Percentiles rank a stretch among this genome's conserved stretches.
Conservation (phyloP, 1,140 invertebrate species). For the Rhizoglyphus robini region DNA sequence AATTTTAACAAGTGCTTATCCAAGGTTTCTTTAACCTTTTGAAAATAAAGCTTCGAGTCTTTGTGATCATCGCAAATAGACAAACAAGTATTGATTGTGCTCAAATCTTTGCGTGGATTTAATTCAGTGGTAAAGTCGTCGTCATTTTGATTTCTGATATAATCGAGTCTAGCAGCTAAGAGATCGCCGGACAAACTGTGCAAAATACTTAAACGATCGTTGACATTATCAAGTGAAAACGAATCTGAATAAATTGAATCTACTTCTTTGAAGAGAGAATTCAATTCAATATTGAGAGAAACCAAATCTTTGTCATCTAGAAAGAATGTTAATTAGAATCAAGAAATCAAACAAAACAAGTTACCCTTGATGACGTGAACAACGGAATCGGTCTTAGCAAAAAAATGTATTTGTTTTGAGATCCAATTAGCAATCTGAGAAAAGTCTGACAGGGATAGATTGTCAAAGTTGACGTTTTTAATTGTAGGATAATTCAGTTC, state of each 20-base stretch:
- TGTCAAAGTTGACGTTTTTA: background rate
- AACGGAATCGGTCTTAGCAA: constrained; percentile 10
- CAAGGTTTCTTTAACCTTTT: constrained; percentile 15
- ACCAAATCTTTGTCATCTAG: constrained; percentile 16
- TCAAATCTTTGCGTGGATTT: constrained; percentile 19
- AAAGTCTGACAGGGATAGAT: background rate
- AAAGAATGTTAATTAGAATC: background rate
- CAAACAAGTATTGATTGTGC: constrained; percentile 2
- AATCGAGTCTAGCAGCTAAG: constrained; percentile 6
- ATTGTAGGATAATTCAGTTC: background rate
- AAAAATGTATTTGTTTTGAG: constrained; percentile 4
- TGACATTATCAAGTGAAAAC: background rate
- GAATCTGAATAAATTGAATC: constrained; percentile 8
- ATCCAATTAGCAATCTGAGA: constrained; percentile 9
- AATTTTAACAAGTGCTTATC: background rate
- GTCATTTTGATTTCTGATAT: background rate
- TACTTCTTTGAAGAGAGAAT: constrained; percentile 16
- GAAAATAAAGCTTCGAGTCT: constrained; percentile 6
- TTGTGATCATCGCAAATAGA: constrained; percentile 13
- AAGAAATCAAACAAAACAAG: background rate
- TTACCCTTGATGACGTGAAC: constrained; percentile 14
- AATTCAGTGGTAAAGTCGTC: background rate
- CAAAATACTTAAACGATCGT: constrained; percentile 4
- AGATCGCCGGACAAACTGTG: constrained; percentile 19
- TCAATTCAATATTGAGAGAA: constrained; percentile 18